Evolutionary conservation across 35 echinoderm and acorn worm species (phyloP).

Genomic region (Anneissia japonica): DNA sequence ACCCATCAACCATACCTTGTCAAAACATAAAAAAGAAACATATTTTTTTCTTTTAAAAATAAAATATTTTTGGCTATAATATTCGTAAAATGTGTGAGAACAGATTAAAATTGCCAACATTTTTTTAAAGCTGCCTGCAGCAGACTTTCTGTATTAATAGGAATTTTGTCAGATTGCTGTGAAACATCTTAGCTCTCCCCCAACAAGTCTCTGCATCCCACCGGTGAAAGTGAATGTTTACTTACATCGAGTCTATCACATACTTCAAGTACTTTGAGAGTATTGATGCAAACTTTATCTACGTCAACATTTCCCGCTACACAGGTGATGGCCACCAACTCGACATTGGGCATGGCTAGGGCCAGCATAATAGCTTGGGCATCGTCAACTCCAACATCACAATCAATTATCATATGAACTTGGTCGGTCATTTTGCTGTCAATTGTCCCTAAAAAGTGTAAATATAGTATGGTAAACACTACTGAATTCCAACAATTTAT

Average conservation of each 20-base stretch:
- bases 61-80: no score
- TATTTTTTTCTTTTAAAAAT: no score
- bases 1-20: no score
- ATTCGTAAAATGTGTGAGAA: no score
- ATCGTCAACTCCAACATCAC: conserved; percentile 5
- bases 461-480: no score
- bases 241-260: background rate
- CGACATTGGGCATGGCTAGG: background rate
- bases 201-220: no score
- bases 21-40: no score
- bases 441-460: no score
- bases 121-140: background rate
- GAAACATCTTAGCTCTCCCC: no score
- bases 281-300: background rate
- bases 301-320: background rate
- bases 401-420: conserved; percentile 55
- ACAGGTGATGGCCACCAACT: background rate
- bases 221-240: no score
- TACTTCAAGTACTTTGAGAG: background rate
- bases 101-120: background rate
- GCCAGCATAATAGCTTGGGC: background rate
- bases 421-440: background rate
- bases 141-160: background rate
- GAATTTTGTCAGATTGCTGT: no score
- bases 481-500: no score